A percentile compares a stretch with the other conserved stretches of the same genome.
Conservation (phyloP, 2,888 invertebrate genomes). For the Mythimna lalbum region DNA sequence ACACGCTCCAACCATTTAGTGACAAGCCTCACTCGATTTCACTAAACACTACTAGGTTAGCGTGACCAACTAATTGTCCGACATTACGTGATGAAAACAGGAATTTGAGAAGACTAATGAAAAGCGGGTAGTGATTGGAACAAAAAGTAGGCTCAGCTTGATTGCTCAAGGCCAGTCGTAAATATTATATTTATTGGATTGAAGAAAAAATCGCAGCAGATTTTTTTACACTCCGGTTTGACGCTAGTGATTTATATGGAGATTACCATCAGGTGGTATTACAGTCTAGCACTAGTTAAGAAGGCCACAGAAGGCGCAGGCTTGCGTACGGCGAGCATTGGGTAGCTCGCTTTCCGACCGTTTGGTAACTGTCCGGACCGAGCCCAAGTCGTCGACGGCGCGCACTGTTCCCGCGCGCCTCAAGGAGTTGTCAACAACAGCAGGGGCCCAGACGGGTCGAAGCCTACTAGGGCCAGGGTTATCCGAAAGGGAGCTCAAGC, state of each 20-base stretch:
- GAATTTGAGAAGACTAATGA: conserved; percentile 42
- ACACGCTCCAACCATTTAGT: conserved; percentile 61
- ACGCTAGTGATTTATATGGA: neutral
- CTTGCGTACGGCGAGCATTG: too few relatives aligned
- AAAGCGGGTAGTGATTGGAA: conserved; percentile 15
- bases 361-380: too few relatives aligned
- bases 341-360: too few relatives aligned
- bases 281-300: too few relatives aligned
- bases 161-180: conserved; percentile 30
- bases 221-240: conserved; percentile 1
- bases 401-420: too few relatives aligned
- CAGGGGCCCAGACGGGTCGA: too few relatives aligned
- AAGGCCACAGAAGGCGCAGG: too few relatives aligned
- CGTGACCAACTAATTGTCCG: conserved; percentile 63
- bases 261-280: too few relatives aligned
- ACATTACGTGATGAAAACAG: conserved; percentile 38
- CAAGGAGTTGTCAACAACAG: too few relatives aligned
- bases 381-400: too few relatives aligned
- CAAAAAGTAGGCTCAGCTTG: conserved; percentile 26
- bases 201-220: neutral
- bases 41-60: conserved; percentile 63
- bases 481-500: too few relatives aligned
- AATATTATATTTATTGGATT: conserved; percentile 11
- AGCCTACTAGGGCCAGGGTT: too few relatives aligned
- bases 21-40: conserved; percentile 65